These are phyloP conservation scores for Belgica antarctica DNA, from an alignment of 2,888 invertebrate species.

Conservation along the genomic window DNA sequence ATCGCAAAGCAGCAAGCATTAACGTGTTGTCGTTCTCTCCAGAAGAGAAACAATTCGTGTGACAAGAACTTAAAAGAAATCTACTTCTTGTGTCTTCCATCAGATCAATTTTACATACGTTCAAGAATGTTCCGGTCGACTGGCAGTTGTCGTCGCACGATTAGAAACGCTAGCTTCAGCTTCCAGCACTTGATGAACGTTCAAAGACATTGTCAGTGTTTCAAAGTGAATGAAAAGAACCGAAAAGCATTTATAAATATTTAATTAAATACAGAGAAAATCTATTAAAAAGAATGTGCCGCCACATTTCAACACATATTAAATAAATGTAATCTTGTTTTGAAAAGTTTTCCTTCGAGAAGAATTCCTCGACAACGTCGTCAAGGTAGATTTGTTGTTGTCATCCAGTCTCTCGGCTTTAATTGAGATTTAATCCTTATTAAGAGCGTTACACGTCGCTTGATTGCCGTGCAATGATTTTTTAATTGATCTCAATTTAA, in stretches of 20 bases:
- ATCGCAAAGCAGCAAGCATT: neutral
- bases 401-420: neutral
- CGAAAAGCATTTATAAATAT: constrained; percentile 27
- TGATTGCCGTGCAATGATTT: neutral
- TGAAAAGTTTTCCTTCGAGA: constrained; percentile 5
- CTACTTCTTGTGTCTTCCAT: constrained; percentile 23
- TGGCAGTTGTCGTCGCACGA: neutral
- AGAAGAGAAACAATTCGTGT: constrained; percentile 5
- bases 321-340: constrained; percentile 24
- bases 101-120: neutral
- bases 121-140: neutral
- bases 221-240: neutral
- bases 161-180: neutral
- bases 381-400: constrained; percentile 2
- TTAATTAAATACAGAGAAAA: constrained; percentile 8
- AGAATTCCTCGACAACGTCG: too few species aligned
- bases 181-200: neutral
- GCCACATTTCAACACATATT: constrained; percentile 25
- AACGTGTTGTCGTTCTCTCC: neutral
- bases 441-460: neutral
- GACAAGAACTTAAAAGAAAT: constrained; percentile 4
- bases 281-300: constrained; percentile 21
- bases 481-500: neutral
- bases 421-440: constrained; percentile 17
- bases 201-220: neutral